These are phyloP conservation scores for Cydia strobilella DNA, from an alignment of 1,140 invertebrate genomes.

Conservation along the genomic window DNA sequence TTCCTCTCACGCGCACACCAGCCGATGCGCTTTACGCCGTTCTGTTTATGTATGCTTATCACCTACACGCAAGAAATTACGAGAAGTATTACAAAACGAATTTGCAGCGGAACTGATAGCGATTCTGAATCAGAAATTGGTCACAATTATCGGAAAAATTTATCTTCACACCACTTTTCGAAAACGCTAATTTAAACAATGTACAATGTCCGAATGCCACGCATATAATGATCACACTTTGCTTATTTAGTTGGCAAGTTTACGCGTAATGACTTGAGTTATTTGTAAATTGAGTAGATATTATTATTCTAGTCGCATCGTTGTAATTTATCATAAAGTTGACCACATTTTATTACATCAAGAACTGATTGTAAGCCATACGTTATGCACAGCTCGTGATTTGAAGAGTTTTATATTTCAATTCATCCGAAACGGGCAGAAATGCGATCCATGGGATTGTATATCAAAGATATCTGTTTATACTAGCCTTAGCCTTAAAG, in stretches of 20 bases:
- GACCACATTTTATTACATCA: constrained; percentile 33
- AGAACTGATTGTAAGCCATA: neutral
- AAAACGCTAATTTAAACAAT: neutral
- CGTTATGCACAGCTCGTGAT: constrained; percentile 31
- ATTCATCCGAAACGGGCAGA: constrained; percentile 15
- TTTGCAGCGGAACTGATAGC: constrained; percentile 19
- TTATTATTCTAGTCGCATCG: constrained; percentile 23
- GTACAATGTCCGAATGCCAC: constrained; percentile 5
- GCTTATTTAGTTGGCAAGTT: constrained; percentile 8
- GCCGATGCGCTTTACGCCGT: neutral
- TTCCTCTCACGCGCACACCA: constrained; percentile 3
- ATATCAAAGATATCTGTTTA: constrained; percentile 12
- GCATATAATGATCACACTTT: constrained; percentile 15
- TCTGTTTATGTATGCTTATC: constrained; percentile 22
- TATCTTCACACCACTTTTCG: neutral
- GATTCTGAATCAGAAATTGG: neutral
- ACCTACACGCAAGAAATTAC: constrained; percentile 16
- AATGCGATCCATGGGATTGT: constrained; percentile 31
- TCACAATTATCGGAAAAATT: constrained; percentile 1
- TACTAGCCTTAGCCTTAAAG: neutral
- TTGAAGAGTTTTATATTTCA: constrained; percentile 22
- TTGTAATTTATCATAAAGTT: constrained; percentile 34
- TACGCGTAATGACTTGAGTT: constrained; percentile 24
- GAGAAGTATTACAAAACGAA: constrained; percentile 13
- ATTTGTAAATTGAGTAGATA: constrained; percentile 20